Percentiles rank a stretch among this genome's conserved stretches.
phyloP scores from a whole-genome alignment of 2,797 vertebrate species.

The Halcyon badia region DNA sequence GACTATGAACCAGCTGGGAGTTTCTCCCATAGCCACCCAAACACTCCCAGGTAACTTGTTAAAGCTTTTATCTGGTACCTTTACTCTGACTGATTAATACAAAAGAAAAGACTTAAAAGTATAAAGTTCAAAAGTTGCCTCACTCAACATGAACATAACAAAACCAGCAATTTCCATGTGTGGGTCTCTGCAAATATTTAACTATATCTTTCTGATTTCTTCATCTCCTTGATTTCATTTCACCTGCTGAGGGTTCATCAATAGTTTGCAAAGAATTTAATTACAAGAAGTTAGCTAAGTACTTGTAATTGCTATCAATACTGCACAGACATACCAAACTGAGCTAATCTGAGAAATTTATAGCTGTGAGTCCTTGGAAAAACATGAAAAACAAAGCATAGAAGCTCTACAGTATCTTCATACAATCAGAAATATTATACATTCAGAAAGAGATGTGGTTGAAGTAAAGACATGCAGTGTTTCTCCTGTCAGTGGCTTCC shows the following conservation, averaged over 20 bases:
- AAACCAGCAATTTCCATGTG: background rate
- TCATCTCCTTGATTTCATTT: background rate
- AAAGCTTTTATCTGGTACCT: background rate
- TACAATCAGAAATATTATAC: background rate
- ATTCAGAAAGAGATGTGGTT: background rate
- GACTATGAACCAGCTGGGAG: background rate
- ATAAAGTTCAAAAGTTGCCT: background rate
- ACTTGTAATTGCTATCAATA: background rate
- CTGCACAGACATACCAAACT: background rate
- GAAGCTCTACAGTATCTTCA: background rate
- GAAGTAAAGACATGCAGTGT: constrained; percentile 77
- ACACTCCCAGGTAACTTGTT: background rate
- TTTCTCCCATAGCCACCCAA: background rate
- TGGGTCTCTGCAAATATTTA: background rate
- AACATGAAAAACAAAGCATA: background rate
- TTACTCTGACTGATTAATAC: background rate
- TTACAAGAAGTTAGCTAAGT: background rate
- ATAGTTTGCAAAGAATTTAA: constrained; percentile 3
- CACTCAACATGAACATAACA: background rate
- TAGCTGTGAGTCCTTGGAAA: background rate
- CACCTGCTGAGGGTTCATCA: background rate
- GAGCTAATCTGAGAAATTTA: background rate
- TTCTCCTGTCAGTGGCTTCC: constrained; percentile 80
- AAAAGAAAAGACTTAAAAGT: background rate
- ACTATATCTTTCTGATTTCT: background rate